Percentiles rank a stretch among this genome's conserved stretches.
Evolutionary conservation across 2,888 invertebrate species (phyloP).

Genomic region (Eucriotettix oculatus): DNA sequence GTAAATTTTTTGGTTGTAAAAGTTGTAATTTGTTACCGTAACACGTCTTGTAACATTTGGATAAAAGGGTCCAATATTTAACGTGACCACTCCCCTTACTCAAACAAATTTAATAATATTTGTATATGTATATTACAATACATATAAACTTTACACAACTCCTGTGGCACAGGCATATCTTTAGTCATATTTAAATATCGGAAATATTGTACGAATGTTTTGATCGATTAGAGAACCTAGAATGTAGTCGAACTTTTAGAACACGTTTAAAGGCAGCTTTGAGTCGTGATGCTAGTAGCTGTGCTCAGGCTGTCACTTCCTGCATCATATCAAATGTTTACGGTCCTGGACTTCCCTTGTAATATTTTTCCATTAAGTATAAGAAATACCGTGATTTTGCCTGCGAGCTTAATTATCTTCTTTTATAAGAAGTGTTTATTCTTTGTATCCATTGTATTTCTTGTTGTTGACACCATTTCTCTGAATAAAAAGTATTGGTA

Average conservation of each 20-base stretch:
- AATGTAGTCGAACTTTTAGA: slow-evolving; percentile 3
- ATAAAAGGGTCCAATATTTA: not conserved
- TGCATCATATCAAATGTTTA: slow-evolving; percentile 5
- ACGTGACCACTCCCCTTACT: not conserved
- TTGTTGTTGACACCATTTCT: no score
- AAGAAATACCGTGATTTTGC: not conserved
- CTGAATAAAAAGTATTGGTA: no score
- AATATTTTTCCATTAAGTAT: not conserved
- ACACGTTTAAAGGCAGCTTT: slow-evolving; percentile 5
- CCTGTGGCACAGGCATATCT: slow-evolving; percentile 7
- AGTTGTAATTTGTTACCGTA: no score
- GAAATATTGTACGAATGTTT: slow-evolving; percentile 1
- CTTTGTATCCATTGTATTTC: no score
- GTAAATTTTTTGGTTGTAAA: no score
- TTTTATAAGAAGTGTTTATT: slow-evolving; percentile 2
- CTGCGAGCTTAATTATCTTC: slow-evolving; percentile 1
- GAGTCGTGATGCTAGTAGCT: slow-evolving; percentile 3
- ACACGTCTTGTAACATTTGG: not conserved
- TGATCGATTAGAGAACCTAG: slow-evolving; percentile 4
- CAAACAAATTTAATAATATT: no score
- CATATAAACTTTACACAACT: not conserved
- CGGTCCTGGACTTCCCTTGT: not conserved
- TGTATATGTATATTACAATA: no score
- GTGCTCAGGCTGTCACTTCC: slow-evolving; percentile 5
- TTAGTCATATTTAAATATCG: slow-evolving; percentile 1